A percentile compares a stretch with the other conserved stretches of the same genome.
Evolutionary conservation across 2,113 vertebrate species (phyloP).

Genomic region (Salvelinus sp.): DNA sequence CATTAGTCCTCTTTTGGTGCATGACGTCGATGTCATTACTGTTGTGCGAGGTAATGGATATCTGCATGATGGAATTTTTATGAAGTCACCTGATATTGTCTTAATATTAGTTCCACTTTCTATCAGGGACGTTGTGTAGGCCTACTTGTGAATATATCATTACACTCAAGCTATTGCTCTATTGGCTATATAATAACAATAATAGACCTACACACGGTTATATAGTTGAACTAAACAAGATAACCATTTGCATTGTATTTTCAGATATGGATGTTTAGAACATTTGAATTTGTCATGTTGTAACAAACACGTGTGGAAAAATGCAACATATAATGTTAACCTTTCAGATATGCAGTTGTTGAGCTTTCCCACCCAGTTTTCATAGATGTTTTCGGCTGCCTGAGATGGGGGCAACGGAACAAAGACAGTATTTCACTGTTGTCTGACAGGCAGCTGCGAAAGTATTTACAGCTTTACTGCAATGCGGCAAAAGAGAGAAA

Average conservation of each 20-base stretch:
- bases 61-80: neutral
- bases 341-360: constrained; percentile 24
- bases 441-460: constrained; percentile 98
- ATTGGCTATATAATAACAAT: too few relatives aligned
- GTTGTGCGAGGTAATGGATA: too few relatives aligned
- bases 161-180: too few relatives aligned
- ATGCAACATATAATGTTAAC: too few relatives aligned
- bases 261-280: too few relatives aligned
- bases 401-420: constrained; percentile 77
- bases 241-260: too few relatives aligned
- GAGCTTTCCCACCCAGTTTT: constrained; percentile 40
- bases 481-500: constrained; percentile 85
- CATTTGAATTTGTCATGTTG: too few relatives aligned
- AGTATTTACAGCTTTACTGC: constrained; percentile 98
- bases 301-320: too few relatives aligned
- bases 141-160: too few relatives aligned
- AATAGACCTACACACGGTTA: too few relatives aligned
- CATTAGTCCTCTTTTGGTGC: neutral
- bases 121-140: neutral
- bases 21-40: too few relatives aligned
- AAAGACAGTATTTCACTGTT: constrained; percentile 99
- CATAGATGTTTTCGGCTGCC: constrained; percentile 57
- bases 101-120: neutral
- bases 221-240: too few relatives aligned
- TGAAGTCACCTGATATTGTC: neutral